Evolutionary conservation across 2,888 invertebrate species (phyloP).

Genomic region (Keiferia lycopersicella): DNA sequence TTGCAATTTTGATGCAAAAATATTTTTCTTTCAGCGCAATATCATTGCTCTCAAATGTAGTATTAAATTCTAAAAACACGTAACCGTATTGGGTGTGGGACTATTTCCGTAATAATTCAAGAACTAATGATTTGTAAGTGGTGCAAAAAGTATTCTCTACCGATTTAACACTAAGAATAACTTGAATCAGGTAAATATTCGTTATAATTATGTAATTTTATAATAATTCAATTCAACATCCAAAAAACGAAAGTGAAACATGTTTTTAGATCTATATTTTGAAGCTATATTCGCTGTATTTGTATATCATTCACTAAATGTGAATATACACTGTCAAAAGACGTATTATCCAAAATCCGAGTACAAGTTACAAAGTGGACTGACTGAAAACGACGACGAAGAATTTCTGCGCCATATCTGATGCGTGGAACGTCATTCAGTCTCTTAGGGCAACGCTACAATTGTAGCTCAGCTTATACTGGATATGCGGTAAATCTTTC

Average conservation of each 20-base stretch:
- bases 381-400: conserved; percentile 35
- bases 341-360: conserved; percentile 67
- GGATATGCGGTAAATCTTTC: no score
- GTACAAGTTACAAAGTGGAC: conserved; percentile 62
- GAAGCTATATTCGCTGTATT: conserved; percentile 58
- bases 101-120: conserved; percentile 26
- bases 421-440: conserved; percentile 14
- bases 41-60: background rate
- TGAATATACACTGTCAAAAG: conserved; percentile 66
- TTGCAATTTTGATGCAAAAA: conserved; percentile 12
- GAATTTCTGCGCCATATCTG: conserved; percentile 1
- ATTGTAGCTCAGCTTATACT: no score
- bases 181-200: conserved; percentile 12
- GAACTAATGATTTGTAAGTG: conserved; percentile 32
- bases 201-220: background rate
- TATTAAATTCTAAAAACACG: no score
- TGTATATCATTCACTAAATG: conserved; percentile 46
- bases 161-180: conserved; percentile 27
- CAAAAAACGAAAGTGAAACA: conserved; percentile 45
- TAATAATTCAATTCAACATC: conserved; percentile 47
- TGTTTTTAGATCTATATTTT: conserved; percentile 42
- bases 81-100: no score
- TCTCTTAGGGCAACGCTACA: background rate
- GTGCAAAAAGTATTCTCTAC: conserved; percentile 5
- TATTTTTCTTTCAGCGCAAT: background rate